Conservation (phyloP, 1,140 invertebrate species). For the Semibalanus balanoides region DNA sequence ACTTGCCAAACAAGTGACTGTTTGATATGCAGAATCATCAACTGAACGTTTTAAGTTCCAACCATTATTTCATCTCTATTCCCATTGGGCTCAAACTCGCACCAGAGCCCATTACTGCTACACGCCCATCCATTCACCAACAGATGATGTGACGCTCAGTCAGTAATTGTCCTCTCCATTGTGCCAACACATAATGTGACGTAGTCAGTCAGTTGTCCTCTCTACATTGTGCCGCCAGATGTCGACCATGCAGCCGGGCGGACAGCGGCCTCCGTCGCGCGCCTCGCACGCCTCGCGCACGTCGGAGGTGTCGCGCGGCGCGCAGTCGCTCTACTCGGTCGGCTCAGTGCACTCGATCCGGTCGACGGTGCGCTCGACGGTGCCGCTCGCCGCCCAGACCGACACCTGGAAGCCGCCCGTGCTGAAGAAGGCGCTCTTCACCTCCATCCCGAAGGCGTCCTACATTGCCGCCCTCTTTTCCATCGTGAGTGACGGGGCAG, state of each 20-base stretch:
- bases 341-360: slow-evolving; percentile 1
- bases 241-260: neutral
- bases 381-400: neutral
- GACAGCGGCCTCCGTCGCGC: neutral
- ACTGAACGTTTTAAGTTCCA: too few relatives aligned
- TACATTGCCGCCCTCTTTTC: neutral
- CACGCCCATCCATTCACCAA: too few relatives aligned
- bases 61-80: too few relatives aligned
- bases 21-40: too few relatives aligned
- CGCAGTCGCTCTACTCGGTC: neutral
- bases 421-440: neutral
- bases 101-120: too few relatives aligned
- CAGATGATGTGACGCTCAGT: too few relatives aligned
- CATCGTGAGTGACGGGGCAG: neutral
- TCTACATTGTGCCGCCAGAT: too few relatives aligned
- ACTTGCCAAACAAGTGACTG: too few relatives aligned
- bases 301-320: neutral
- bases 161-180: too few relatives aligned
- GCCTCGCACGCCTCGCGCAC: neutral
- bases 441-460: neutral
- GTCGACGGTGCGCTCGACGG: neutral
- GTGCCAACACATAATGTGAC: too few relatives aligned
- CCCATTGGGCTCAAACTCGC: too few relatives aligned
- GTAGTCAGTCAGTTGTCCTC: too few relatives aligned
- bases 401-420: neutral